A percentile compares a stretch with the other conserved stretches of the same genome.
Evolutionary conservation across 2,113 vertebrate species (phyloP).

Genomic region (Macaca mulatta): DNA sequence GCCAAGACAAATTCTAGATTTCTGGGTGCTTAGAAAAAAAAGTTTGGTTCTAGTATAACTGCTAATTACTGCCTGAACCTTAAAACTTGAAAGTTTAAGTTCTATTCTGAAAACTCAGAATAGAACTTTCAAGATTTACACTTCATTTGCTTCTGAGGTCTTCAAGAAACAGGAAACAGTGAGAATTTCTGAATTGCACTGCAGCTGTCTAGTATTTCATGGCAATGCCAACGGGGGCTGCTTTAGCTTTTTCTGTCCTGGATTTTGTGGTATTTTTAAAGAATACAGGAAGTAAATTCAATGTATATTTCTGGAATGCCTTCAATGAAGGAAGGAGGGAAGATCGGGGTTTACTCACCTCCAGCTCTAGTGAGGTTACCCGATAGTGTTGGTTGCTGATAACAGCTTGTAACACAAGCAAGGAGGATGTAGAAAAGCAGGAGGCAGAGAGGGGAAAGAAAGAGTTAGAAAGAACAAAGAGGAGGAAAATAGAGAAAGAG

Average conservation of each 20-base stretch:
- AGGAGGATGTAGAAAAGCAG: background rate
- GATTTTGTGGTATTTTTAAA: background rate
- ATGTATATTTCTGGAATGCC: background rate
- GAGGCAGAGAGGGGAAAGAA: background rate
- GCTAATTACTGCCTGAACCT: background rate
- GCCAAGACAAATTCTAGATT: conserved; percentile 33
- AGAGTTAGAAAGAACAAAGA: background rate
- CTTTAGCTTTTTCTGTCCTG: background rate
- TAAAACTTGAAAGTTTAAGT: too few relatives aligned
- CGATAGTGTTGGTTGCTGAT: background rate
- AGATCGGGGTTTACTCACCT: background rate
- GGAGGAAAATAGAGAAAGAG: background rate
- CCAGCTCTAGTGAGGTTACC: background rate
- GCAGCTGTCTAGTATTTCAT: background rate
- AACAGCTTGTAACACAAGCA: background rate
- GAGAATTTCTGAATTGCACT: background rate
- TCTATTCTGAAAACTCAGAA: too few relatives aligned
- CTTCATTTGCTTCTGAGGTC: background rate
- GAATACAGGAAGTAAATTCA: background rate
- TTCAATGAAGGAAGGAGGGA: background rate
- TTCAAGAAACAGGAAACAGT: background rate
- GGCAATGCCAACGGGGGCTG: background rate
- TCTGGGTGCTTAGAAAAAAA: background rate
- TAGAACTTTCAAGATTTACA: background rate
- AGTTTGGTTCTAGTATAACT: background rate